These are phyloP conservation scores for Scartelaos histophorus DNA, from an alignment of 2,113 vertebrate species.

Conservation along the genomic window DNA sequence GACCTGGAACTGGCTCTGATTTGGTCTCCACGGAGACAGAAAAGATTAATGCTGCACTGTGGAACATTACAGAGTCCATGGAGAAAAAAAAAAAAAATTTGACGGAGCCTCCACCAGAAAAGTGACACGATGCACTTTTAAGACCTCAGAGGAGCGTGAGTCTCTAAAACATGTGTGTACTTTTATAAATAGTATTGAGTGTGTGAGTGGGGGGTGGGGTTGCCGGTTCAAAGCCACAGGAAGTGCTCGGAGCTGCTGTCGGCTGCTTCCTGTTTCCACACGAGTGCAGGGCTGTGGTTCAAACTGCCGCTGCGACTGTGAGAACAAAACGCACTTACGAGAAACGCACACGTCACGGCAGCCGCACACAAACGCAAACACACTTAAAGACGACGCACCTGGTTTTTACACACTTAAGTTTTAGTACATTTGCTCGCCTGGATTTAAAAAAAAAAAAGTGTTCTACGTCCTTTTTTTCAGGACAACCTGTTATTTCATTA, in stretches of 20 bases:
- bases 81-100: too few species aligned
- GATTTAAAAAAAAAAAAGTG: too few species aligned
- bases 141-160: not conserved
- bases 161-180: not conserved
- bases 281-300: not conserved
- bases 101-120: too few species aligned
- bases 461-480: too few species aligned
- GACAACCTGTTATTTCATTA: too few species aligned
- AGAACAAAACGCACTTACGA: not conserved
- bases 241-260: not conserved
- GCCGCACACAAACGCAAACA: not conserved
- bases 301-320: not conserved
- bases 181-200: not conserved
- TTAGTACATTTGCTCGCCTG: too few species aligned
- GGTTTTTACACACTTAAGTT: too few species aligned
- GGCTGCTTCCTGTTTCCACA: slow-evolving; percentile 5
- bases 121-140: not conserved
- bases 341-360: not conserved
- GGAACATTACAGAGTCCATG: too few species aligned
- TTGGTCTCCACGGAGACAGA: too few species aligned
- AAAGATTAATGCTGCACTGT: too few species aligned
- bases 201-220: not conserved
- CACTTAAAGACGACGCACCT: too few species aligned
- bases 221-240: slow-evolving; percentile 5
- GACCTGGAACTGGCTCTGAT: too few species aligned